Evolutionary conservation across 2,888 invertebrate species (phyloP).

Genomic region (Drosophila lacicola): DNA sequence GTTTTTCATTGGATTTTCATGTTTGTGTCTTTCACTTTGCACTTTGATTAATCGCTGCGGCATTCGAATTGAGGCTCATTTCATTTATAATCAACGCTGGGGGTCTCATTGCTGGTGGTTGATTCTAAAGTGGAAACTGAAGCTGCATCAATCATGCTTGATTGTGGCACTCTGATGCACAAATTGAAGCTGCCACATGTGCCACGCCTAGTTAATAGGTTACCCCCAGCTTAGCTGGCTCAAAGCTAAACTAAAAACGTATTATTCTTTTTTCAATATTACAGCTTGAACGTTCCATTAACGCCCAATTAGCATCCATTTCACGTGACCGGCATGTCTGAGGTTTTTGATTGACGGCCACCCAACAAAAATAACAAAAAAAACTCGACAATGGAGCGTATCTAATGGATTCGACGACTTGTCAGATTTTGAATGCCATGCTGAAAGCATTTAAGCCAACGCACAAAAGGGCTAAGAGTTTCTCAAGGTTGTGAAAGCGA

Average conservation of each 20-base stretch:
- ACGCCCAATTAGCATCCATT: conserved; percentile 71
- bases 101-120: conserved; percentile 61
- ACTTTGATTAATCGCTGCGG: conserved; percentile 79
- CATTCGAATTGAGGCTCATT: conserved; percentile 56
- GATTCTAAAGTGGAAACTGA: conserved; percentile 26
- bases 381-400: conserved; percentile 25
- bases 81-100: conserved; percentile 56
- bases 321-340: conserved; percentile 48
- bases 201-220: conserved; percentile 34
- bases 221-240: background rate
- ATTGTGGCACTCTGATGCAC: conserved; percentile 58
- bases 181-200: conserved; percentile 39
- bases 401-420: conserved; percentile 46
- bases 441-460: conserved; percentile 12
- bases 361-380: conserved; percentile 9
- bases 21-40: conserved; percentile 64
- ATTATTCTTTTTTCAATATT: conserved; percentile 25
- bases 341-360: conserved; percentile 45
- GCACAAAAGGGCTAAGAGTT: conserved; percentile 18
- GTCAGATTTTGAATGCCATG: conserved; percentile 38
- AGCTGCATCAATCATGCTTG: conserved; percentile 73
- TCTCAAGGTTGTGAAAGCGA: conserved; percentile 23
- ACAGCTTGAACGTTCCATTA: conserved; percentile 58
- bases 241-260: background rate
- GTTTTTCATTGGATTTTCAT: conserved; percentile 66